Evolutionary conservation across 53 echinoderm and acorn worm species (phyloP).

Genomic region (Zoroaster sp.): DNA sequence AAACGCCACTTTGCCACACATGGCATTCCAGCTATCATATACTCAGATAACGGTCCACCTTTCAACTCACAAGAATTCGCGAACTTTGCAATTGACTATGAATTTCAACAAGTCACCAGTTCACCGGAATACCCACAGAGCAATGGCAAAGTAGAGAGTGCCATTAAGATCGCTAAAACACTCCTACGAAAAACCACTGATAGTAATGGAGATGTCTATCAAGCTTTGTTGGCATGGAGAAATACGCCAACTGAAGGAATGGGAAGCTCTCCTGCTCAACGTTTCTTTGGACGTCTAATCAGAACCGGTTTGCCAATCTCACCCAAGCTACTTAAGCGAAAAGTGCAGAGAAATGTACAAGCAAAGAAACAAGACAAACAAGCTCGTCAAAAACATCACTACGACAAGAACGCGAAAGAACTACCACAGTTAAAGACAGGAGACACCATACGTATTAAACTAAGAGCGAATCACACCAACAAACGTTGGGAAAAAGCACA

Average conservation of each 20-base stretch:
- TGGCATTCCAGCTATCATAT: background rate
- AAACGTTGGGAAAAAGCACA: constrained; percentile 39
- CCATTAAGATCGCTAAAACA: constrained; percentile 32
- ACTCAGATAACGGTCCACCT: constrained; percentile 23
- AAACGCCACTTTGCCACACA: constrained; percentile 38
- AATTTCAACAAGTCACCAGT: constrained; percentile 4
- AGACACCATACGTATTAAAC: constrained; percentile 21
- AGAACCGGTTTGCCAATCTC: constrained; percentile 24
- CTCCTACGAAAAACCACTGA: background rate
- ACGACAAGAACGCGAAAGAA: constrained; percentile 34
- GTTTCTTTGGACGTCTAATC: constrained; percentile 37
- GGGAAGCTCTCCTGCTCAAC: constrained; percentile 37
- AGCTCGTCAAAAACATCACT: constrained; percentile 17
- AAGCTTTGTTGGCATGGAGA: constrained; percentile 38
- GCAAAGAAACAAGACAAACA: constrained; percentile 36
- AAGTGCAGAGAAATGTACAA: constrained; percentile 15
- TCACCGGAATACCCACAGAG: constrained; percentile 29
- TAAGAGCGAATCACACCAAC: background rate
- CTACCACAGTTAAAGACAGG: constrained; percentile 18
- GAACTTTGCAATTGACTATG: background rate
- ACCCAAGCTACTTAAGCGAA: constrained; percentile 8
- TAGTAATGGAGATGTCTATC: background rate
- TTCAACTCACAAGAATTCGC: constrained; percentile 28
- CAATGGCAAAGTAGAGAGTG: constrained; percentile 40
- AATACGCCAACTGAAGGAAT: constrained; percentile 55